These are phyloP conservation scores for Notospermus geniculatus DNA, from an alignment of 1,140 invertebrate genomes.

Conservation along the genomic window DNA sequence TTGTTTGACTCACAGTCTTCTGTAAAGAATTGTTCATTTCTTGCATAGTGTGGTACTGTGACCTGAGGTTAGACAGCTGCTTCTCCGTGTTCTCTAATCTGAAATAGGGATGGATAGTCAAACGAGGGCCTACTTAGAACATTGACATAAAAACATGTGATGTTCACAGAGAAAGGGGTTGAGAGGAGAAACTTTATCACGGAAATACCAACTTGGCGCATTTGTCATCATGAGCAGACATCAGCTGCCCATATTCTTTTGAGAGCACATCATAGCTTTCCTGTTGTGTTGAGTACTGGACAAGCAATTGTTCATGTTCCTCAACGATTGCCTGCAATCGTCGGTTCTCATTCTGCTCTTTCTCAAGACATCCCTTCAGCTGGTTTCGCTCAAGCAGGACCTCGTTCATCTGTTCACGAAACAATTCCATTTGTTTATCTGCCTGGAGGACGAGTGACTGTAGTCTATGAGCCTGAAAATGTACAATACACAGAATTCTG, in stretches of 20 bases:
- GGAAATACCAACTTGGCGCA: not conserved
- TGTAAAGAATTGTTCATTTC: slow-evolving; percentile 51
- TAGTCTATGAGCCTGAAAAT: slow-evolving; percentile 43
- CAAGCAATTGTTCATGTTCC: not conserved
- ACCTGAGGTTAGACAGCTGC: slow-evolving; percentile 31
- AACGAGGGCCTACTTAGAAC: not conserved
- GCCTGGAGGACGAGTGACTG: slow-evolving; percentile 42
- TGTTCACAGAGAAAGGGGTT: no score
- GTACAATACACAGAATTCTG: not conserved
- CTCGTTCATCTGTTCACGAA: slow-evolving; percentile 38
- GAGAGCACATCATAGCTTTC: not conserved
- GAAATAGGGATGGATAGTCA: slow-evolving; percentile 4
- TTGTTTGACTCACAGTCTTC: slow-evolving; percentile 17
- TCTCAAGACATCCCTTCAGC: slow-evolving; percentile 34
- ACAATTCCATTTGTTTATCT: slow-evolving; percentile 40
- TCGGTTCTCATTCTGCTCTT: slow-evolving; percentile 35
- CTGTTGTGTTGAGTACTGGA: not conserved
- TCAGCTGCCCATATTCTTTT: no score
- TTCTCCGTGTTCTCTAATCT: slow-evolving; percentile 32
- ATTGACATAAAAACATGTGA: no score
- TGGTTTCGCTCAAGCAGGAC: slow-evolving; percentile 33
- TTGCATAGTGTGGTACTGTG: slow-evolving; percentile 39
- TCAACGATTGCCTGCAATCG: slow-evolving; percentile 22
- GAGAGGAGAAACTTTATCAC: not conserved
- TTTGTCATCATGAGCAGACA: no score